Conservation (phyloP, 2,113 vertebrate species). For the Prochilodus magdalenae region DNA sequence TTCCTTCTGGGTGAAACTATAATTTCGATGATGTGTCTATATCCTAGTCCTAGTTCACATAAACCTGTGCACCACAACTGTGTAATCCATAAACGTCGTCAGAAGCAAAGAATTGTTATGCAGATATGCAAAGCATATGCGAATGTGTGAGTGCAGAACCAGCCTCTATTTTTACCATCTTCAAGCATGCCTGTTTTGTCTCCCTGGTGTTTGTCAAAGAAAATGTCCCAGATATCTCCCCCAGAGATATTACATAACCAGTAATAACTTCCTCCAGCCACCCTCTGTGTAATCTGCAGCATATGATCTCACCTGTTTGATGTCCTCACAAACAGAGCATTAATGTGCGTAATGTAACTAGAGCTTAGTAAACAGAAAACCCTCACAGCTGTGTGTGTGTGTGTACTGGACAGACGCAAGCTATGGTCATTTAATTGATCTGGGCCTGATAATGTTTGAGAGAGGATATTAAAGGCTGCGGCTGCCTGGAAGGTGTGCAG, state of each 20-base stretch:
- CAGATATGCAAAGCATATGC: not conserved
- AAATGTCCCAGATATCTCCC: slow-evolving; percentile 15
- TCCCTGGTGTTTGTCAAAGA: slow-evolving; percentile 39
- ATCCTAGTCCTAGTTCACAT: no score
- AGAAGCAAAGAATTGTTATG: no score
- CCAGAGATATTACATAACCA: slow-evolving; percentile 41
- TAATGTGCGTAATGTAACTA: not conserved
- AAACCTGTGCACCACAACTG: no score
- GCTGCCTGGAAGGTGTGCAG: slow-evolving; percentile 53
- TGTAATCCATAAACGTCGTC: no score
- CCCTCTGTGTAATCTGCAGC: slow-evolving; percentile 10
- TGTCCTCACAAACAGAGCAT: slow-evolving; percentile 6
- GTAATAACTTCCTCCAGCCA: slow-evolving; percentile 7
- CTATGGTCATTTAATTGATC: slow-evolving; percentile 6
- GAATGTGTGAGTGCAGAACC: not conserved
- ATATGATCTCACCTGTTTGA: slow-evolving; percentile 55
- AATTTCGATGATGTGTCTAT: no score
- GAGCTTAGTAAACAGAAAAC: not conserved
- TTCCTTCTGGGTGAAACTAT: no score
- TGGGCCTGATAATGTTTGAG: slow-evolving; percentile 2
- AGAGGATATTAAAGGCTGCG: not conserved
- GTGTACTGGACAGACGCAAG: not conserved
- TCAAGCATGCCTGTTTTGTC: not conserved
- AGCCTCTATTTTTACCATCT: slow-evolving; percentile 8
- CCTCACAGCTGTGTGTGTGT: not conserved